These are phyloP conservation scores for Hydriomena furcata DNA, from an alignment of 2,888 invertebrate species.

Conservation along the genomic window DNA sequence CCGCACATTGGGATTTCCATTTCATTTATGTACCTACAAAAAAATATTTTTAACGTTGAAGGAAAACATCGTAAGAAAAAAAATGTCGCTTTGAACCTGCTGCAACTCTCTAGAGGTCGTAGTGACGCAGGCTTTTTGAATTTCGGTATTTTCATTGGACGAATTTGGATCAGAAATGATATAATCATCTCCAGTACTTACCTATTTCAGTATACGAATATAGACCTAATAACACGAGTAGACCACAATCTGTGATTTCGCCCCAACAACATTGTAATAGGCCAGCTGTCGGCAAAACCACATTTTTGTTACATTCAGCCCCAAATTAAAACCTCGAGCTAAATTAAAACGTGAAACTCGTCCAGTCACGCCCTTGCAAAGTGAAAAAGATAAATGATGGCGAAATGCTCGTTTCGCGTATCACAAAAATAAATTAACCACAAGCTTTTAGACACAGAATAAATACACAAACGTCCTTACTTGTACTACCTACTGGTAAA, in stretches of 20 bases:
- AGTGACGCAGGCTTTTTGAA: no score
- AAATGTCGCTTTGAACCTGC: no score
- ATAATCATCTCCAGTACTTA: no score
- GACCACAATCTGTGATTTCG: background rate
- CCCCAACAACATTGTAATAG: slow-evolving; percentile 1
- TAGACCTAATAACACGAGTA: background rate
- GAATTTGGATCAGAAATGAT: no score
- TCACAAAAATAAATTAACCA: slow-evolving; percentile 63
- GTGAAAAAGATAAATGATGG: slow-evolving; percentile 70
- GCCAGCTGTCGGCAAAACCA: slow-evolving; percentile 3
- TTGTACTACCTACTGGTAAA: no score
- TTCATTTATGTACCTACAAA: no score
- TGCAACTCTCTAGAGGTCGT: no score
- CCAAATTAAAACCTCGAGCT: slow-evolving; percentile 45
- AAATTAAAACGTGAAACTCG: slow-evolving; percentile 70
- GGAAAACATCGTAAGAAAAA: no score
- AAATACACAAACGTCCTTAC: background rate
- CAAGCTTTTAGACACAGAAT: slow-evolving; percentile 28
- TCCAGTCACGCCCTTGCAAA: slow-evolving; percentile 62
- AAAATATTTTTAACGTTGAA: no score
- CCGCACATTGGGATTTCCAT: no score
- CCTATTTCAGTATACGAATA: background rate
- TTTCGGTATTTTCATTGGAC: no score
- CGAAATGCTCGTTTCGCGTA: slow-evolving; percentile 57
- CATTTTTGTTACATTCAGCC: slow-evolving; percentile 16